A percentile compares a stretch with the other conserved stretches of the same genome.
Evolutionary conservation across 2,797 vertebrate species (phyloP).

Genomic region (Lagocephalus sceleratus): DNA sequence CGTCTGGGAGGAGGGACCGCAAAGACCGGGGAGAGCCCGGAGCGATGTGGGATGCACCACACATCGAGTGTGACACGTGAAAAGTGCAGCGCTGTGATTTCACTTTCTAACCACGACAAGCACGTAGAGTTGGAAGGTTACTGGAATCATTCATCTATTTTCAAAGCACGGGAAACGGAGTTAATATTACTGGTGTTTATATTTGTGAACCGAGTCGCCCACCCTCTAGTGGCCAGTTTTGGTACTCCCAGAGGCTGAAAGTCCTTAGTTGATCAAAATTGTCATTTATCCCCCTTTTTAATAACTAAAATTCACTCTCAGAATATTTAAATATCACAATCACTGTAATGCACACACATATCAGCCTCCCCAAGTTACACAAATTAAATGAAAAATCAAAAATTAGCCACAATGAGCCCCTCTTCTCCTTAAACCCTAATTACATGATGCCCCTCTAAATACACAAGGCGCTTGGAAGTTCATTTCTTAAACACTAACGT

Average conservation of each 20-base stretch:
- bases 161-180: background rate
- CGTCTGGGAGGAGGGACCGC: slow-evolving; percentile 82
- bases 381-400: no score
- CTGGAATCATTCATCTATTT: background rate
- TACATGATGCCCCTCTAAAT: slow-evolving; percentile 33
- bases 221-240: slow-evolving; percentile 49
- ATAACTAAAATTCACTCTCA: background rate
- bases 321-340: background rate
- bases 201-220: background rate
- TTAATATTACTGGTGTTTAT: background rate
- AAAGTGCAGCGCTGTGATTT: background rate
- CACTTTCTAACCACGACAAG: background rate
- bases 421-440: no score
- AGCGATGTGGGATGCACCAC: slow-evolving; percentile 20
- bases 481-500: slow-evolving; percentile 44
- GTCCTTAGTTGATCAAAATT: background rate
- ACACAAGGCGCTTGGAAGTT: slow-evolving; percentile 59
- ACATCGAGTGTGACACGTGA: slow-evolving; percentile 16
- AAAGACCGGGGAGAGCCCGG: slow-evolving; percentile 31
- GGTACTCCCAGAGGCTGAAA: background rate
- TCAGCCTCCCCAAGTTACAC: no score
- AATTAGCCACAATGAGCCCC: no score
- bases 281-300: background rate
- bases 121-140: slow-evolving; percentile 1
- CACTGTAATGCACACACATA: no score